A percentile compares a stretch with the other conserved stretches of the same genome.
These are phyloP conservation scores for Sanderia malayensis DNA, from an alignment of 30 jellyfish, hydroid and myxozoan genomes.

Conservation along the genomic window DNA sequence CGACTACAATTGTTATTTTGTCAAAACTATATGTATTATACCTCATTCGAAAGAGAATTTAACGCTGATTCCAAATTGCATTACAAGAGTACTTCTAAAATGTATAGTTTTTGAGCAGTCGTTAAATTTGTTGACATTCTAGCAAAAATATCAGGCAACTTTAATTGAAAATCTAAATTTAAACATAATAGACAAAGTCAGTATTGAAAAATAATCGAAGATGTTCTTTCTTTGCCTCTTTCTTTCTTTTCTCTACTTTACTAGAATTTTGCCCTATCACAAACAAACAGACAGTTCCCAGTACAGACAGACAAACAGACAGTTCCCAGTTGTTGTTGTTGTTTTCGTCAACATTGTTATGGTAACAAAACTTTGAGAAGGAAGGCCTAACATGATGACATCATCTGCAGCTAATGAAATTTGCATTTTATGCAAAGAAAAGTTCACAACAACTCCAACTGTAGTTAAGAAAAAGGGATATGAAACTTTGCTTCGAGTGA, in stretches of 20 bases:
- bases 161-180: too few relatives aligned
- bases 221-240: neutral
- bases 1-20: conserved; percentile 20
- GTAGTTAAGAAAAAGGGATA: conserved; percentile 14
- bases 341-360: neutral
- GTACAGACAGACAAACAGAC: neutral
- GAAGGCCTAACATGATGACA: conserved; percentile 6
- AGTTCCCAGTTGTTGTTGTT: neutral
- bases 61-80: conserved; percentile 41
- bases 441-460: conserved; percentile 4
- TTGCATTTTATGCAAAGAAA: conserved; percentile 13
- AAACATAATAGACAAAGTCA: neutral
- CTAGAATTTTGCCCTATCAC: neutral
- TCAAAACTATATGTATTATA: conserved; percentile 11
- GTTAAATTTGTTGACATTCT: neutral
- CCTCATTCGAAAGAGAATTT: conserved; percentile 21
- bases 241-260: neutral
- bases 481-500: conserved; percentile 13
- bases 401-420: conserved; percentile 11
- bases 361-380: neutral
- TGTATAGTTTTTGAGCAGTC: conserved; percentile 23
- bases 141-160: neutral
- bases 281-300: neutral
- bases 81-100: conserved; percentile 14
- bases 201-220: neutral